phyloP scores from a whole-genome alignment of 2,113 vertebrate genomes.

The Dasyornis broadbenti region DNA sequence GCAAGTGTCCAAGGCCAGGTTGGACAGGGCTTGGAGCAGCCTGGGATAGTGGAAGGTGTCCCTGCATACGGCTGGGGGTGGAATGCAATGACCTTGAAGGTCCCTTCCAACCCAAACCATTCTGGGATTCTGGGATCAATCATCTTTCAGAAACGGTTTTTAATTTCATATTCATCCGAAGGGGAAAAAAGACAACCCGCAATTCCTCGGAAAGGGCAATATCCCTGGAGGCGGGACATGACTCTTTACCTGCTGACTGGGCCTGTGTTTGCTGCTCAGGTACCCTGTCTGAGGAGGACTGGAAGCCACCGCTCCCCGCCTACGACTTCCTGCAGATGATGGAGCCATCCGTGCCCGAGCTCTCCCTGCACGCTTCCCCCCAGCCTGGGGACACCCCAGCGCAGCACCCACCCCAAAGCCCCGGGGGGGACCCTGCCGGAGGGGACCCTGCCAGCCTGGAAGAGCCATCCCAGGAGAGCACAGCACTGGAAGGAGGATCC shows the following conservation, averaged over 20 bases:
- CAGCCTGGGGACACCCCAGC: background rate
- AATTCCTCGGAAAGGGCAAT: background rate
- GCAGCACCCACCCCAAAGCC: background rate
- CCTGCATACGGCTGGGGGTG: background rate
- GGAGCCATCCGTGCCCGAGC: constrained; percentile 67
- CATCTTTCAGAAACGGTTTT: background rate
- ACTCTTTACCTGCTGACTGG: background rate
- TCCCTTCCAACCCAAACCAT: background rate
- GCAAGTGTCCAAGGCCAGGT: accelerated
- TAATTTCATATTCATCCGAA: background rate
- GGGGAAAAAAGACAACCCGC: accelerated
- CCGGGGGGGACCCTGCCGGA: background rate
- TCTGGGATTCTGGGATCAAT: background rate
- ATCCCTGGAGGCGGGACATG: accelerated
- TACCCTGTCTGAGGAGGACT: constrained; percentile 74
- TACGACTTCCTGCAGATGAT: constrained; percentile 87
- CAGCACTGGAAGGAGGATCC: background rate
- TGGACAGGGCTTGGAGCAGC: accelerated
- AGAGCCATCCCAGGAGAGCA: background rate
- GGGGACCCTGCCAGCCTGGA: background rate
- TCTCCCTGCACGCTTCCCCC: constrained; percentile 1
- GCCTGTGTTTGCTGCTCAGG: constrained; percentile 59
- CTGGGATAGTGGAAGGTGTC: accelerated
- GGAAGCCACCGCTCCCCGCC: constrained; percentile 82
- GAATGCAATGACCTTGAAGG: accelerated